Base-by-base conservation (phyloP, 2,888 invertebrate species). In the Lacanobia wlatinum region DNA sequence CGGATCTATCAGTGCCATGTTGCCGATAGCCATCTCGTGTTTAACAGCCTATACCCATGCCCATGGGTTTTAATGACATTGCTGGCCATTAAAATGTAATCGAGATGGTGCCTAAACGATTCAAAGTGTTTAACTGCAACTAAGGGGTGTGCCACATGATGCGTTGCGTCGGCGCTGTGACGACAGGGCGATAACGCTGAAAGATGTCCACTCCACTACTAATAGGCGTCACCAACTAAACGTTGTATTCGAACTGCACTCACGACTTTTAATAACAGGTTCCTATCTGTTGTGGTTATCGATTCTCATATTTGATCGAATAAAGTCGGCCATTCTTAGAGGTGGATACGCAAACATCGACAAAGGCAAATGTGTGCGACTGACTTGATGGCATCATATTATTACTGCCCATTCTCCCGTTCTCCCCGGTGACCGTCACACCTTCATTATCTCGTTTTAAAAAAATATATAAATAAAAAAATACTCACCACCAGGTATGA, bases 401-500 rank as follows among this genome's bases (percentile, higher is more conserved):
- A 34, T 28, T 28, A 28, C 28, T 28, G 28, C 28, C 1, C 28
- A 28, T 28, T 28, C 28, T 28, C 28, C 28, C 28, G 4, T 52
- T 14, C n/a, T 50, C 21, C 21, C n/a, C 9, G 8, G 10, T 21
- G 2, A 10, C n/a, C 10, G 50, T n/a, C n/a, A n/a, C 50, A 2
- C 10, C 5, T 21, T 52, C 50, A 52, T 10, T 14, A 4, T 23
- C 21, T 12, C 21, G 12, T 40, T 28, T 28, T 2, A 28, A 28
- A 28, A 28, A 28, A 28, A 28, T n/a, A n/a, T n/a, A n/a, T n/a
- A 28, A 28, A 28, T 2, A 34, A 34, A 34, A 34, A 2, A 34
- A 7, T 82, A 97, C 97, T 96, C 94, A 98, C 98, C 93, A 97
- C 97, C 75, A 98, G 88, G 85, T 97, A 96, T 1, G 96, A 96